phyloP scores from a whole-genome alignment of 2,797 vertebrate species.

The Alfaro cultratus region DNA sequence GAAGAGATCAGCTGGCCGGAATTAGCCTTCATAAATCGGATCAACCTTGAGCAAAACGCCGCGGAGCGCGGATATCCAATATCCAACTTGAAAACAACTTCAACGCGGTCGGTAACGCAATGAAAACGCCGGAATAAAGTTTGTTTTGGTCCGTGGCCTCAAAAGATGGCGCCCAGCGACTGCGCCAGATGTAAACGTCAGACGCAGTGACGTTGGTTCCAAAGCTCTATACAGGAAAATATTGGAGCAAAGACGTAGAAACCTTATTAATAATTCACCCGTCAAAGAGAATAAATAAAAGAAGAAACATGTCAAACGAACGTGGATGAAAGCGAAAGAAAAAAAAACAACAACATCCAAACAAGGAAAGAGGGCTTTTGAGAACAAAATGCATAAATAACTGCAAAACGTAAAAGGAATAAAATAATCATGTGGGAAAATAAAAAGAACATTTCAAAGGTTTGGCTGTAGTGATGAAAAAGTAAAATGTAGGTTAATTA shows the following conservation, averaged over 20 bases:
- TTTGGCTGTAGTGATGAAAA: background rate
- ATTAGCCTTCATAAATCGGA: too few species aligned
- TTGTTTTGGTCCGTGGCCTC: too few species aligned
- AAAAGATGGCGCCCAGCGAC: too few species aligned
- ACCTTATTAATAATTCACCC: constrained; percentile 39
- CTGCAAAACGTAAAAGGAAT: background rate
- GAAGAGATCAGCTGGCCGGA: too few species aligned
- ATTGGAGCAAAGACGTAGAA: background rate
- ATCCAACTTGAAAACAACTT: too few species aligned
- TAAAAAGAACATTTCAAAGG: background rate
- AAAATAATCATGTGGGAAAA: constrained; percentile 8
- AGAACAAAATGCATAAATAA: constrained; percentile 14
- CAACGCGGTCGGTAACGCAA: too few species aligned
- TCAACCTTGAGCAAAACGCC: too few species aligned
- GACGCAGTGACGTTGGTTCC: too few species aligned
- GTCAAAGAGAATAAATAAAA: constrained; percentile 35
- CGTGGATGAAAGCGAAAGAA: constrained; percentile 3
- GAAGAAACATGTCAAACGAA: constrained; percentile 2
- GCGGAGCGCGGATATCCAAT: too few species aligned
- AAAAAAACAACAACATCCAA: background rate
- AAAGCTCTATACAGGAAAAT: background rate
- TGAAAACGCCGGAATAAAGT: too few species aligned
- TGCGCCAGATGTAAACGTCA: too few species aligned
- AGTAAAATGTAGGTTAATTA: background rate
- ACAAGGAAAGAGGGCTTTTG: constrained; percentile 1